These are phyloP conservation scores for Odontamblyopus lacepedii DNA, from an alignment of 2,797 vertebrate genomes.

Conservation along the genomic window DNA sequence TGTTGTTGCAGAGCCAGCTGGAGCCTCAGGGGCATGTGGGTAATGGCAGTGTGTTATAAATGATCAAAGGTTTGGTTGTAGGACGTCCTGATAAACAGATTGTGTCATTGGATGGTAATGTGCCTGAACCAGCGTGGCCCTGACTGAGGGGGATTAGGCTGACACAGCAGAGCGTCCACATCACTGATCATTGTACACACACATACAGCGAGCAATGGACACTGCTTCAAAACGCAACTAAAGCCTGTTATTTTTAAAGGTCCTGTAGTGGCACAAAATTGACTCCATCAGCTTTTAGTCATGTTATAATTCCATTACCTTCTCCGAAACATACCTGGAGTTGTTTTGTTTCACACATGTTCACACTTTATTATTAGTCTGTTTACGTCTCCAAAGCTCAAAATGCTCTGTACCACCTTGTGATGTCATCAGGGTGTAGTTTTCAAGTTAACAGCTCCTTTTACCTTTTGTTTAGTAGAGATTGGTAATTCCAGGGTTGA, in stretches of 20 bases:
- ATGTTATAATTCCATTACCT: too few relatives aligned
- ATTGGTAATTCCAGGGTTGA: too few relatives aligned
- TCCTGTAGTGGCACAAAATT: too few relatives aligned
- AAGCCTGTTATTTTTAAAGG: background rate
- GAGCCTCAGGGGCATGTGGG: conserved; percentile 17
- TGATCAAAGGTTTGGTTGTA: conserved; percentile 35
- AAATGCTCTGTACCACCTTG: too few relatives aligned
- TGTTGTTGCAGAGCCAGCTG: background rate
- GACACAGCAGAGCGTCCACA: conserved; percentile 68
- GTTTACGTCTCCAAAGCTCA: too few relatives aligned
- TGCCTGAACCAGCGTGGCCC: conserved; percentile 45
- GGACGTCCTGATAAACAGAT: conserved; percentile 59
- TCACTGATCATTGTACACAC: conserved; percentile 47
- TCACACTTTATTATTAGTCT: too few relatives aligned
- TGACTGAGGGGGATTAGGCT: conserved; percentile 71
- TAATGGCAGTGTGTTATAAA: conserved; percentile 26
- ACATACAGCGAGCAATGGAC: conserved; percentile 36
- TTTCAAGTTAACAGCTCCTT: too few relatives aligned
- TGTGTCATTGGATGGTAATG: conserved; percentile 70
- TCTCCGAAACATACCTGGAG: too few relatives aligned
- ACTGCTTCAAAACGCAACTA: background rate
- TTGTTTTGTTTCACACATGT: too few relatives aligned
- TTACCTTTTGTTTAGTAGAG: too few relatives aligned
- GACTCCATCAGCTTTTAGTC: too few relatives aligned
- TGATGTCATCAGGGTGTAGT: too few relatives aligned